Conservation (phyloP, 2,888 invertebrate genomes). For the Apotomis turbidana region DNA sequence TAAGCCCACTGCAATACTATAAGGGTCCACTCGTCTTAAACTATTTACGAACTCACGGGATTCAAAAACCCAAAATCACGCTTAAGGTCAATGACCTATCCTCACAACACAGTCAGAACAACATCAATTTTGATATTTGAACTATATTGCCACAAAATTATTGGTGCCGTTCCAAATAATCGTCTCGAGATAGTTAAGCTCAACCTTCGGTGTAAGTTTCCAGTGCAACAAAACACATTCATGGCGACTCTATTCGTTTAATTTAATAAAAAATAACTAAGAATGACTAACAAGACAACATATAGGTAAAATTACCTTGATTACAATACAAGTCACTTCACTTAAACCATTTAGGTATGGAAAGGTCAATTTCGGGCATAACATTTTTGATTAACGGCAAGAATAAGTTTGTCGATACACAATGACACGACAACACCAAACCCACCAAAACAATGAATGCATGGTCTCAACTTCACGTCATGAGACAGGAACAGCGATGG, state of each 20-base stretch:
- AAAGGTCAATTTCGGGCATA: no score
- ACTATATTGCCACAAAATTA: constrained; percentile 1
- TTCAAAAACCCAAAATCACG: neutral
- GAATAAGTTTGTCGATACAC: constrained; percentile 17
- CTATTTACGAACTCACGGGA: no score
- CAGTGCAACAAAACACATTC: no score
- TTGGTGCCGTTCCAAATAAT: neutral
- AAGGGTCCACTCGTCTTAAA: no score
- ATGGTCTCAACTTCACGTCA: constrained; percentile 24
- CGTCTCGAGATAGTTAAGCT: neutral
- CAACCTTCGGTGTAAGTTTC: no score
- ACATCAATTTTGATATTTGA: constrained; percentile 1
- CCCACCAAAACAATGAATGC: constrained; percentile 40
- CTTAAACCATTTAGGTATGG: no score
- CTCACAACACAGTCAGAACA: neutral
- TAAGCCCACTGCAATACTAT: no score
- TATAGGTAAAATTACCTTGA: neutral
- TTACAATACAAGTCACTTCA: no score
- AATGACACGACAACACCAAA: constrained; percentile 22
- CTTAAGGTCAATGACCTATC: neutral
- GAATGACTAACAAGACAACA: no score
- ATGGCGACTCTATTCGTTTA: no score
- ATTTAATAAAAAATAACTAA: no score
- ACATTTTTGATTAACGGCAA: neutral
- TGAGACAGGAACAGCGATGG: neutral